Percentiles rank a stretch among this genome's conserved stretches.
These are phyloP conservation scores for Pipistrellus nathusii DNA, from an alignment of 2,797 vertebrate genomes.

Conservation along the genomic window DNA sequence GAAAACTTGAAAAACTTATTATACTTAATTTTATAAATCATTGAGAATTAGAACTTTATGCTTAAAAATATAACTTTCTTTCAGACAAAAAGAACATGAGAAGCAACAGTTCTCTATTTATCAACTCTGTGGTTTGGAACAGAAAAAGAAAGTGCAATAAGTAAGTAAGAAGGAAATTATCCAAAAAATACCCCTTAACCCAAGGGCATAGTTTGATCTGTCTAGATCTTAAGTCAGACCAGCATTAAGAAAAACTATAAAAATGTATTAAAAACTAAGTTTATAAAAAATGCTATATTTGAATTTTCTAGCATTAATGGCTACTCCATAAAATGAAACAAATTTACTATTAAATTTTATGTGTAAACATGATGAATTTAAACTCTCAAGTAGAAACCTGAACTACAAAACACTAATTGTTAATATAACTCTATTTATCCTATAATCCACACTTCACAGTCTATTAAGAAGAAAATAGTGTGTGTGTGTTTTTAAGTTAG, in stretches of 20 bases:
- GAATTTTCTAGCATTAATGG: slow-evolving; percentile 6
- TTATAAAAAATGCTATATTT: background rate
- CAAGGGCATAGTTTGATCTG: background rate
- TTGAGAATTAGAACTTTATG: background rate
- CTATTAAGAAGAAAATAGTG: slow-evolving; percentile 25
- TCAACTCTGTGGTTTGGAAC: slow-evolving; percentile 46
- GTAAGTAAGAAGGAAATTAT: slow-evolving; percentile 55
- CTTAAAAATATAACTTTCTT: slow-evolving; percentile 28
- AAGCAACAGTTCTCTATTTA: slow-evolving; percentile 55
- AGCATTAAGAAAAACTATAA: slow-evolving; percentile 22
- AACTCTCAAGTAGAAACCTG: slow-evolving; percentile 11
- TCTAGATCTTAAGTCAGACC: slow-evolving; percentile 30
- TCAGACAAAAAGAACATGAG: slow-evolving; percentile 44
- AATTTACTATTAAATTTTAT: slow-evolving; percentile 48
- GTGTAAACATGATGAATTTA: slow-evolving; percentile 22
- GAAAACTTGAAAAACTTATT: background rate
- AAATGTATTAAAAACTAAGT: background rate
- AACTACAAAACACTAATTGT: background rate
- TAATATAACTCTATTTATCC: slow-evolving; percentile 22
- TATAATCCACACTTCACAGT: background rate
- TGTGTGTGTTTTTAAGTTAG: background rate
- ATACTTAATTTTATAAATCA: slow-evolving; percentile 56
- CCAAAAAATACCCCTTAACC: background rate
- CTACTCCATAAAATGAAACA: slow-evolving; percentile 57
- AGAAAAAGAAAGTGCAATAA: slow-evolving; percentile 62